These are phyloP conservation scores for Australoheros facetus DNA, from an alignment of 2,797 vertebrate genomes.

Conservation along the genomic window DNA sequence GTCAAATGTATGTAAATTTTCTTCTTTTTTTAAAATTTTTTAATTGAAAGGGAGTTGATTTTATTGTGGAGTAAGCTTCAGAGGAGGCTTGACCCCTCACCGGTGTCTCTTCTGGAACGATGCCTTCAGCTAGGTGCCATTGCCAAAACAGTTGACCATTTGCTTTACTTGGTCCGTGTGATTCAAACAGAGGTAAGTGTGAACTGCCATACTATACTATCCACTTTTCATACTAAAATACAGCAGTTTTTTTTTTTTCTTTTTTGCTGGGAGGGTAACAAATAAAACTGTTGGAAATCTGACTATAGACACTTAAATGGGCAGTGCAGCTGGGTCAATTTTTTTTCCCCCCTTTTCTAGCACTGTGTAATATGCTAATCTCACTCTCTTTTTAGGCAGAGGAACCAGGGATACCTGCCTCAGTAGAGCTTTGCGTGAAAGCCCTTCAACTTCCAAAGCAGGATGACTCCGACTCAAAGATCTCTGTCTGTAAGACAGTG, in stretches of 20 bases:
- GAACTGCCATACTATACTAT: neutral
- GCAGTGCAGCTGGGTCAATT: neutral
- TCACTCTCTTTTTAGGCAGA: constrained; percentile 81
- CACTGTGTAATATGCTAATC: neutral
- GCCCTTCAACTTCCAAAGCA: constrained; percentile 93
- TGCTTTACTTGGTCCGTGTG: constrained; percentile 94
- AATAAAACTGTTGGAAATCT: neutral
- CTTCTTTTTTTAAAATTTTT: neutral
- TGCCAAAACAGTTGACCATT: constrained; percentile 94
- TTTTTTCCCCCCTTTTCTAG: neutral
- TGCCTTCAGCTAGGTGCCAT: constrained; percentile 98
- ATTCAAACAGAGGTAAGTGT: constrained; percentile 91
- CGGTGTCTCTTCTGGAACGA: constrained; percentile 92
- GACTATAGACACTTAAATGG: neutral
- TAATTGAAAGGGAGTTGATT: constrained; percentile 89
- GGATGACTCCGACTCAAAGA: constrained; percentile 89
- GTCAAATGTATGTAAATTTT: neutral
- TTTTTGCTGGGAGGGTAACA: neutral
- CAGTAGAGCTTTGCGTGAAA: constrained; percentile 93
- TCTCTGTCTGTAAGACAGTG: constrained; percentile 93
- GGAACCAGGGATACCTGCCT: constrained; percentile 89
- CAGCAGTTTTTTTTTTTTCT: too few relatives aligned
- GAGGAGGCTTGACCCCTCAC: constrained; percentile 91
- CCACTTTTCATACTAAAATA: neutral
- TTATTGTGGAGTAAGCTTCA: constrained; percentile 98